Percentiles rank a stretch among this genome's conserved stretches.
phyloP scores from a whole-genome alignment of 2,113 vertebrate species.

The Corvus cornix region DNA sequence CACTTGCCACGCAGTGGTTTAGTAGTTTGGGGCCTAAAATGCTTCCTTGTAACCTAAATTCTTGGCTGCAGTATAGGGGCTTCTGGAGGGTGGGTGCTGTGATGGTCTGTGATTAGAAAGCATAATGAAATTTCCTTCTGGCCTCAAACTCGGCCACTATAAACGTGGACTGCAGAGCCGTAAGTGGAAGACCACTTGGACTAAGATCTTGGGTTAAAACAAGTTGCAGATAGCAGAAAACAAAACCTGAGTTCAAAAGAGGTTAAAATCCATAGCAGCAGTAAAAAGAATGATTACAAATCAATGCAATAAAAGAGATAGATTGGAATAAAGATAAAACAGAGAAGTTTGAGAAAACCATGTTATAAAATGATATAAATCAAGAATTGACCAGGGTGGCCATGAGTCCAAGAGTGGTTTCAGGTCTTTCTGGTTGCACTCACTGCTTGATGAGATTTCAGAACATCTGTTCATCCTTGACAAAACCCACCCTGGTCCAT shows the following conservation, averaged over 20 bases:
- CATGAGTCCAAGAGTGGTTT: not conserved
- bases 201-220: not conserved
- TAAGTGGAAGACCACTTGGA: not conserved
- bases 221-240: not conserved
- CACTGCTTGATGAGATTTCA: not conserved
- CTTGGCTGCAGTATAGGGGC: not conserved
- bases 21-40: not conserved
- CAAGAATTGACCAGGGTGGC: not conserved
- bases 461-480: not conserved
- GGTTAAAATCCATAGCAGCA: not conserved
- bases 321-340: not conserved
- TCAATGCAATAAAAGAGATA: not conserved
- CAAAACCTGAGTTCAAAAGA: not conserved
- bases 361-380: not conserved
- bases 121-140: not conserved
- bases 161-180: not conserved
- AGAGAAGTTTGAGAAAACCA: not conserved
- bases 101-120: not conserved
- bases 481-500: not conserved
- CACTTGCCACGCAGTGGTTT: not conserved
- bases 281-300: not conserved
- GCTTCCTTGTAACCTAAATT: not conserved
- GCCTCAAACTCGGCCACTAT: not conserved
- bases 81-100: not conserved
- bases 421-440: not conserved